These are phyloP conservation scores for Dissostichus mawsoni DNA, from an alignment of 2,113 vertebrate species.

Conservation along the genomic window DNA sequence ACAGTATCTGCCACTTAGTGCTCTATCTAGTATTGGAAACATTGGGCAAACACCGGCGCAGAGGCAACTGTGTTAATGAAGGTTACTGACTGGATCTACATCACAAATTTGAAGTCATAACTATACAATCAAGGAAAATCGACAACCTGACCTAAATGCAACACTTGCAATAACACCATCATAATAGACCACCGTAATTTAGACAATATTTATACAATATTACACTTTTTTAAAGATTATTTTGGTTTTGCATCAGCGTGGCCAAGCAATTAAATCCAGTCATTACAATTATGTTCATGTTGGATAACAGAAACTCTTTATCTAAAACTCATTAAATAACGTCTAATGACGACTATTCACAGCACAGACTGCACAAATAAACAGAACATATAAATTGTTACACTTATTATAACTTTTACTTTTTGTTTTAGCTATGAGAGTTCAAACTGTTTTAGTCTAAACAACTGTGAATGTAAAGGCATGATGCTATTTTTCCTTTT, in stretches of 20 bases:
- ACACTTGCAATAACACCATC: neutral
- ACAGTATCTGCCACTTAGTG: neutral
- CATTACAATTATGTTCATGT: constrained; percentile 5
- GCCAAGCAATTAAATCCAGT: constrained; percentile 28
- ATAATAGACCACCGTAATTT: neutral
- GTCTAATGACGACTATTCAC: constrained; percentile 6
- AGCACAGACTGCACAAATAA: neutral
- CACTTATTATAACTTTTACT: neutral
- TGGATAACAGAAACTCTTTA: constrained; percentile 17
- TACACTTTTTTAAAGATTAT: neutral
- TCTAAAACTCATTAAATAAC: constrained; percentile 19
- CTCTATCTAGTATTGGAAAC: neutral
- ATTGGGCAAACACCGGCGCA: neutral
- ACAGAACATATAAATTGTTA: neutral
- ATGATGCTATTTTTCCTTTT: neutral
- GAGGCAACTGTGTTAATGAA: neutral
- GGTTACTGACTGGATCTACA: too few species aligned
- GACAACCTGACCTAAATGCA: neutral
- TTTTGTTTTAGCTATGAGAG: neutral
- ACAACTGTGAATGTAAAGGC: neutral
- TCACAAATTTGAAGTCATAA: neutral
- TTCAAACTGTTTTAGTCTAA: neutral
- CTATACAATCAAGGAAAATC: neutral
- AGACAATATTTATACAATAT: neutral
- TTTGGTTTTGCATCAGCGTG: constrained; percentile 2